Conservation (phyloP, 1,140 invertebrate genomes). For the Lithobius niger region DNA sequence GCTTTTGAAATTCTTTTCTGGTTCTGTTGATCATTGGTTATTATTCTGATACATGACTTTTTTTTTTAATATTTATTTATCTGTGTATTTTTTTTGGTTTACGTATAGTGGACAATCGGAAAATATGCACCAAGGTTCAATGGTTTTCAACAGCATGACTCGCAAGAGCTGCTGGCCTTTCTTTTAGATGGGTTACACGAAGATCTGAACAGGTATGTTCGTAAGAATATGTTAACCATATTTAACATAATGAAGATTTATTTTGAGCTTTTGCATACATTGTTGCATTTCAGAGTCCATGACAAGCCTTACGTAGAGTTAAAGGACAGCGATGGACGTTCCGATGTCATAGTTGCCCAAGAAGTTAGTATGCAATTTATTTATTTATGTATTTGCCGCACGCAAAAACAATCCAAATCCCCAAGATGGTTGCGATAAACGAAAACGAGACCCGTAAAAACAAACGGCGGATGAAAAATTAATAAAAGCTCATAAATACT, state of each 20-base stretch:
- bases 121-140: slow-evolving; percentile 69
- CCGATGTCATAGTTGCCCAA: slow-evolving; percentile 57
- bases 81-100: slow-evolving; percentile 9
- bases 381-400: background rate
- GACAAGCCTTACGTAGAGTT: slow-evolving; percentile 54
- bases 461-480: too few relatives aligned
- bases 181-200: slow-evolving; percentile 77
- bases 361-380: slow-evolving; percentile 33
- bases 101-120: slow-evolving; percentile 54
- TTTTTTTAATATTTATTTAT: slow-evolving; percentile 11
- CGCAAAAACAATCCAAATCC: too few relatives aligned
- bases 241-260: slow-evolving; percentile 3
- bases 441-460: too few relatives aligned
- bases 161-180: slow-evolving; percentile 76
- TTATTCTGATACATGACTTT: too few relatives aligned
- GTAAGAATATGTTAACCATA: background rate
- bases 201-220: slow-evolving; percentile 57
- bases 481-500: too few relatives aligned
- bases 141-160: slow-evolving; percentile 78
- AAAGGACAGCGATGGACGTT: slow-evolving; percentile 59
- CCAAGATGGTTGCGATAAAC: too few relatives aligned
- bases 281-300: slow-evolving; percentile 31
- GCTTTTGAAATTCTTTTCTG: too few relatives aligned
- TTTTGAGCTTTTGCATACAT: background rate
- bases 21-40: too few relatives aligned